Base-by-base conservation (phyloP, 2,888 invertebrate genomes). In the Ophioninae sp. region DNA sequence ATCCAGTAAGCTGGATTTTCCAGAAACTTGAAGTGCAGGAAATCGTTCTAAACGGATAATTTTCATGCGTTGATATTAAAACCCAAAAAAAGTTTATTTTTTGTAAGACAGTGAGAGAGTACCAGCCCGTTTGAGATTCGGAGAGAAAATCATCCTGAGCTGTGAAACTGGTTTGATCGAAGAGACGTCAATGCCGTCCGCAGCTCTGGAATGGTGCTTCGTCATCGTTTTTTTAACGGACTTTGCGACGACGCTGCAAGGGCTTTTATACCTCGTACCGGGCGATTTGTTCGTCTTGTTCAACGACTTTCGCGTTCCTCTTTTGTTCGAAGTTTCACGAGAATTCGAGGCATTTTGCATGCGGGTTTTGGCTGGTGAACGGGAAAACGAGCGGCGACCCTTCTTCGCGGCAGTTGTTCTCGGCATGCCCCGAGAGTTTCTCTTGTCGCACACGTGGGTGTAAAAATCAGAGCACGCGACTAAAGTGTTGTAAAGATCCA, bases 91-190 rank as follows among this genome's bases (percentile, higher is more conserved):
- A 5, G 6, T 37, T 37, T 57, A 37, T 13, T 50, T 50, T 10
- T 50, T 50, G 6, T 44, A 50, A 50, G 50, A 50, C 2, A 17
- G 50, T 17, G 13, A 2, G 50, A 0, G 50, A 30, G 23, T 70
- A 81, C 69, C 44, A 23, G 23, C n/a, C n/a, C 10, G 69, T 73
- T 13, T 21, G 10, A 41, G 0, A 0, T 3, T 17, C 3, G 80
- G 80, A 21, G 80, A 81, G 7, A 62, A 81, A 17, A 81, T 6
- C 23, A 7, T 39, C 6, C 80, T 62, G 2, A 81, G 75, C 6
- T 64, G 23, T 2, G 64, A 39, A n/a, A 81, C 64, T 44, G 80
- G 13, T 1, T 21, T n/a, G 17, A 69, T 81, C 0, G 80, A 75
- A 0, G 80, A 41, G 1, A 7, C 10, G 17, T 81, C 80, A 2